Percentiles rank a stretch among this genome's conserved stretches.
These are phyloP conservation scores for Aurelia sp. DNA, from an alignment of 30 jellyfish, hydroid and myxozoan genomes.

Conservation along the genomic window DNA sequence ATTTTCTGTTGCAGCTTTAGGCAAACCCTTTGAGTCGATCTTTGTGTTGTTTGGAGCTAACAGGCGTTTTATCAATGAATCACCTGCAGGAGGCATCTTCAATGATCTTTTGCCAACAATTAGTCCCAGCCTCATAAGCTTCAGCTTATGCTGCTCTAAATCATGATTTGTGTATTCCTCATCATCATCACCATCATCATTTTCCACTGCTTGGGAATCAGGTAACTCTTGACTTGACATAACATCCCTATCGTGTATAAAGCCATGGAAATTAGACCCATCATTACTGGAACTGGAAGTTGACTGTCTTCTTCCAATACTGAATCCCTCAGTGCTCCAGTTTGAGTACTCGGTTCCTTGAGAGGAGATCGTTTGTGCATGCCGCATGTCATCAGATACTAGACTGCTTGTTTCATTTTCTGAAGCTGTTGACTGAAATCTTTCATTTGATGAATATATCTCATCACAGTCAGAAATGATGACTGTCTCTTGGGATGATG, in stretches of 20 bases:
- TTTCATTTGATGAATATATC: not conserved
- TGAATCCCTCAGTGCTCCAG: not conserved
- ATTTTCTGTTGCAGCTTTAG: too few relatives aligned
- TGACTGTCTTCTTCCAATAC: not conserved
- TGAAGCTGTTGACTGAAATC: not conserved
- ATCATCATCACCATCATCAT: not conserved
- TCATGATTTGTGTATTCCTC: not conserved
- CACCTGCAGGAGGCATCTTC: too few relatives aligned
- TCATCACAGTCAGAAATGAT: not conserved
- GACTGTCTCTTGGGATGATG: conserved; percentile 5
- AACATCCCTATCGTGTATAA: not conserved
- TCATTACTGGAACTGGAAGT: not conserved
- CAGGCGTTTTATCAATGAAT: too few relatives aligned
- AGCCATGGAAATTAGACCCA: not conserved
- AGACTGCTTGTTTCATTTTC: not conserved
- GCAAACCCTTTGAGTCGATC: too few relatives aligned
- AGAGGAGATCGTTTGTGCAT: not conserved
- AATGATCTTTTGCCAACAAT: not conserved
- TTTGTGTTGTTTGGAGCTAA: too few relatives aligned
- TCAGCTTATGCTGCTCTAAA: not conserved
- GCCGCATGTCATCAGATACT: not conserved
- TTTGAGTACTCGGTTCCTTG: not conserved
- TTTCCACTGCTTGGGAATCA: not conserved
- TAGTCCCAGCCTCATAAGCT: not conserved
- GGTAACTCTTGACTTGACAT: not conserved